Conservation (phyloP, 2,113 vertebrate species). For the Poeciliopsis turrubarensis region DNA sequence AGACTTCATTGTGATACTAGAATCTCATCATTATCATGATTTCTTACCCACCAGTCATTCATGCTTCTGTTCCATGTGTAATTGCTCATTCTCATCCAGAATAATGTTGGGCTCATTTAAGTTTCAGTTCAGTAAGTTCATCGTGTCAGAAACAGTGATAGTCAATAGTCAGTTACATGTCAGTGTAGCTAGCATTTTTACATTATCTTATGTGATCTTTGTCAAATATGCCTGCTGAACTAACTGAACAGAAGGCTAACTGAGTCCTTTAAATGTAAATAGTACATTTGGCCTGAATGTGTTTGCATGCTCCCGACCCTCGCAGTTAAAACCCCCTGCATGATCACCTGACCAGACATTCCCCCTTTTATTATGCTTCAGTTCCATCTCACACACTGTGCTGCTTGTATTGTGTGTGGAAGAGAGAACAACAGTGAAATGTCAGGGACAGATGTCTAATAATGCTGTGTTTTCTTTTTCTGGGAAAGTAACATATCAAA, state of each 20-base stretch:
- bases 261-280: conserved; percentile 6
- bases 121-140: conserved; percentile 40
- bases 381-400: conserved; percentile 28
- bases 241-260: conserved; percentile 30
- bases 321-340: conserved; percentile 56
- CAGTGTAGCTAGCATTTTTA: background rate
- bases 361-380: conserved; percentile 17
- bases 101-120: conserved; percentile 33
- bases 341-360: conserved; percentile 61
- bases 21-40: conserved; percentile 8
- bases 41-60: conserved; percentile 13
- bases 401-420: conserved; percentile 13
- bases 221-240: background rate
- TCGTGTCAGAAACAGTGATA: background rate
- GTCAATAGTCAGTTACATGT: background rate
- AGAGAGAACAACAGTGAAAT: background rate
- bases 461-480: background rate
- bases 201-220: background rate
- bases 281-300: conserved; percentile 3
- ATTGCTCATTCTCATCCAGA: conserved; percentile 36
- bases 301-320: conserved; percentile 50
- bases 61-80: conserved; percentile 35
- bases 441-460: background rate
- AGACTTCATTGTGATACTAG: conserved; percentile 23
- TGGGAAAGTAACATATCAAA: background rate